Evolutionary conservation across 2,888 invertebrate genomes (phyloP), one percentile per base, ranked within the genome.

Genomic region (Chironomus riparius): DNA sequence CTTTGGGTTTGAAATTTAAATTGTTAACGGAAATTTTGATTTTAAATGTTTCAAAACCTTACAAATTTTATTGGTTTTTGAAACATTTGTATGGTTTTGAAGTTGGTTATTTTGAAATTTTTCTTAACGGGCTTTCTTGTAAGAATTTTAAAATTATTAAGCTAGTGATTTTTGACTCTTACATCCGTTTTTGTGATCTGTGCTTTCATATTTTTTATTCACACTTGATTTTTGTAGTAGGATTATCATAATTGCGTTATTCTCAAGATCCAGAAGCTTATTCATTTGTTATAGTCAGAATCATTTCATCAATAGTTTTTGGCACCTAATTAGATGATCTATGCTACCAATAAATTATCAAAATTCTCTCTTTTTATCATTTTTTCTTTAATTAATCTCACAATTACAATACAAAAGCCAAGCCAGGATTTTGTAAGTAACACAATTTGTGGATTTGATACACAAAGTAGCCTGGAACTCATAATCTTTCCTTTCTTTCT

Each of bases 341-440:
- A 38, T 38, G 38, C 38, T 38, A 38, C 38, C 38, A 38, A 38
- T 2, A 56, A 15, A 18, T 56, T 56, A 5, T 7, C 56, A 56
- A 56, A 56, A 15, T 18, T 56, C 6, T 56, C 56, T 56, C 56
- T 56, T 56, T n/a, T 56, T 56, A 56, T 56, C 15, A 56, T 56
- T 56, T 56, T 50, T 18, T 56, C 56, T 15, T 18, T 56, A 3
- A 56, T 18, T 38, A 5, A 7, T 56, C 5, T 15, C 56, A 38
- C 38, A 4, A 3, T 38, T 38, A 28, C 56, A 56, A 56, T 56
- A 68, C 4, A 28, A 24, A 28, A 72, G 72, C 62, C 22, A 72
- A 72, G 28, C 72, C 72, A 72, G 72, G 72, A 72, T 72, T 72
- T 72, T 72, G 72, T 72, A 72, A 72, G 72, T 72, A 72, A 22